Evolutionary conservation across 2,888 invertebrate genomes (phyloP).

Genomic region (Clunio marinus): DNA sequence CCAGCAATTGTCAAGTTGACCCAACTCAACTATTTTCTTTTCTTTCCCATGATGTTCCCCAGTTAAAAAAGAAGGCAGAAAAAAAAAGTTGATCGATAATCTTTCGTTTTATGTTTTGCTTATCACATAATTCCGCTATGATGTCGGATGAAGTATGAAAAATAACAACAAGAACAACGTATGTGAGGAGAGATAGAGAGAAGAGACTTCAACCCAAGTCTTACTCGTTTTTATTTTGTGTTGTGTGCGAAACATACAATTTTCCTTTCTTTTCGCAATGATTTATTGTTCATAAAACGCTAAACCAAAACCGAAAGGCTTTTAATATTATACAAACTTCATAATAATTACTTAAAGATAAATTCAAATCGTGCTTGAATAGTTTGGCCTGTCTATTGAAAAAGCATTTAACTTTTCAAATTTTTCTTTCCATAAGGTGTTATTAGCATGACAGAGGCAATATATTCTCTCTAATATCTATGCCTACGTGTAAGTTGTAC

Average conservation of each 20-base stretch:
- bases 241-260: conserved; percentile 34
- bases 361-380: conserved; percentile 35
- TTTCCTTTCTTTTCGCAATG: conserved; percentile 35
- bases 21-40: neutral
- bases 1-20: neutral
- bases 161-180: no score
- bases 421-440: conserved; percentile 19
- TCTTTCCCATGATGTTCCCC: neutral
- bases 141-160: neutral
- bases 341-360: conserved; percentile 34
- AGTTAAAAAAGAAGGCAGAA: neutral
- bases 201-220: neutral
- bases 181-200: neutral
- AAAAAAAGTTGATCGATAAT: conserved; percentile 11
- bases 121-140: neutral
- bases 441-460: conserved; percentile 22
- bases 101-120: neutral
- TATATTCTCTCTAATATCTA: neutral
- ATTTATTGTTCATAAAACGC: conserved; percentile 27
- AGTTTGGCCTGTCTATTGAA: conserved; percentile 28
- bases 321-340: conserved; percentile 25
- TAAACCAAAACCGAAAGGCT: neutral
- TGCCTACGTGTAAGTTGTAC: no score
- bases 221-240: neutral
- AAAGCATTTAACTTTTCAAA: neutral